Evolutionary conservation across 2,113 vertebrate species (phyloP), one percentile per base, ranked within the genome.

Genomic region (Paramormyrops kingsleyae): DNA sequence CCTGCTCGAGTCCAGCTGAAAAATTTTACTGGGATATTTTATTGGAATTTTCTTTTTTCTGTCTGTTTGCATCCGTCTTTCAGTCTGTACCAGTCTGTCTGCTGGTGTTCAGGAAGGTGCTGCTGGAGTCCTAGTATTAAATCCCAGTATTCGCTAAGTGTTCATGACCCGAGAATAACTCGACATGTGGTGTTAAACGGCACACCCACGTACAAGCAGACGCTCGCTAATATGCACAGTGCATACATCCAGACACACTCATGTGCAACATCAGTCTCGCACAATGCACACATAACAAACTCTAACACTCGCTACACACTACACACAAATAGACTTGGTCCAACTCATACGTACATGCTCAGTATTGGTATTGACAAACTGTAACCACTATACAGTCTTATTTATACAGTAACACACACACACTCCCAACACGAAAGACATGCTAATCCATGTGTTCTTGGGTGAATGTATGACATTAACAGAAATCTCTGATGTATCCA

Each of bases 391-490:
- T 19, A 50, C 52, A 74, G n/a, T 56, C 15, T 13, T 7, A 49
- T 15, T 80, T 24, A 77, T 42, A 27, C 13, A 10, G 5, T 39
- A 83, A 39, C n/a, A 88, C 87, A 90, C 52, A 56, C 56, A 89
- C 7, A 80, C 50, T 17, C 21, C 27, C 89, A 89, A 83, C 77
- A 56, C 88, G 59, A 88, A 62, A 88, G 52, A 42, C 62, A 80
- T 88, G 66, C 84, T 42, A 87, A 31, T 70, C n/a, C 92, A 89
- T 90, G 93, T 91, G 44, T 91, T 91, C 92, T 93, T 93, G 94
- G 94, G 93, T 94, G 94, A 95, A 93, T 83, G 62, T 31, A 66
- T 66, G 62, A 31, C 21, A 59, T 21, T 59, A 59, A 62, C 56
- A 62, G 56, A 62, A 62, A n/a, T 9, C 56, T n/a, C 56, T n/a